Percentiles rank a stretch among this genome's conserved stretches.
Conservation (phyloP, 2,113 vertebrate genomes). For the Acrocephalus arundinaceus region DNA sequence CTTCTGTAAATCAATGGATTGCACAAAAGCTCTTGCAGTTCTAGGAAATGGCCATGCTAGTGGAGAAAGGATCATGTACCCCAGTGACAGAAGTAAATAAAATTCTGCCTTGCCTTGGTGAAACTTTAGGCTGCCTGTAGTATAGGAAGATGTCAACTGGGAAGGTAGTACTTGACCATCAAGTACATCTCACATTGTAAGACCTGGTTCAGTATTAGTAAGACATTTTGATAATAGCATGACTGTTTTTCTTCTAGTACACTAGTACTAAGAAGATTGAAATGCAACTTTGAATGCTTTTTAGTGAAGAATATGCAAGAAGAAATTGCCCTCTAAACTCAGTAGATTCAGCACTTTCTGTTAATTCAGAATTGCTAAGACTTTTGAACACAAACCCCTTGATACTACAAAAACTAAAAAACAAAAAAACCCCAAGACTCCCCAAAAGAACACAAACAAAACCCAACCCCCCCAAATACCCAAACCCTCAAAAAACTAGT, state of each 20-base stretch:
- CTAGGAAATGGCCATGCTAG: background rate
- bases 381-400: background rate
- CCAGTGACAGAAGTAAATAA: background rate
- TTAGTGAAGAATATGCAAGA: background rate
- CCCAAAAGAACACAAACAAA: background rate
- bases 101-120: background rate
- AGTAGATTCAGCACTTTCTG: background rate
- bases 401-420: background rate
- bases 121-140: background rate
- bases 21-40: background rate
- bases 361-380: background rate
- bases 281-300: background rate
- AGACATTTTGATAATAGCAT: background rate
- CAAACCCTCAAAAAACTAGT: background rate
- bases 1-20: background rate
- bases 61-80: background rate
- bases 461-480: rapidly evolving
- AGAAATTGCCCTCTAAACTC: background rate
- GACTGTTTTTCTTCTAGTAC: background rate
- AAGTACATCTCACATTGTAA: background rate
- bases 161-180: background rate
- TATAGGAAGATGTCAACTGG: background rate
- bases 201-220: background rate
- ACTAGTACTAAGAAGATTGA: background rate
- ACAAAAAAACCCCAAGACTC: background rate